Base-by-base conservation (phyloP, 1,140 invertebrate species). In the Caenorhabditis tropicalis region DNA sequence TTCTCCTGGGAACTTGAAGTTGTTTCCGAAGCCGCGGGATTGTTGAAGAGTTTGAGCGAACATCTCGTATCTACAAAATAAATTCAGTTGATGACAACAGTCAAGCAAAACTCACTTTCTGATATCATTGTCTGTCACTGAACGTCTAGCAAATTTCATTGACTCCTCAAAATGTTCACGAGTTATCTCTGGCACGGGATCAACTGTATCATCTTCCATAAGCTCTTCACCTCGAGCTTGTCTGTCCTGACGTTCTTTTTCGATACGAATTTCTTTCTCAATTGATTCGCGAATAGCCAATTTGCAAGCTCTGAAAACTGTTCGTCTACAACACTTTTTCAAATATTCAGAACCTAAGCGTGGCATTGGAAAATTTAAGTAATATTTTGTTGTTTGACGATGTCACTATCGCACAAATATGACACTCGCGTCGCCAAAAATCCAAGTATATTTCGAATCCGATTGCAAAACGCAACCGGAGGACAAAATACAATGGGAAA, bases 101-200 rank as follows among this genome's bases (percentile, higher is more conserved):
- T 74, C 7, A 27, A 7, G 29, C n/a, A 39, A 39, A 27, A 60
- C 84, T 74, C 33, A 85, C 84, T 74, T 85, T 79, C 80, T 82
- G 60, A 85, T 85, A 29, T 85, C 84, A 16, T 85, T 85, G 39
- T 85, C 84, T 5, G 84, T 60, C 9, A 85, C 84, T 21, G 84
- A 85, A 15, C 97, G 94, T 79, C 97, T 94, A 83, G 97, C 97
- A 93, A 95, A 98, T 92, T 96, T 96, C 97, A 99, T 99, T 0
- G 98, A 96, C 36, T 99, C 97, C 92, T 99, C 97, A 92, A 99
- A 99, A 92, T 99, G 97, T 87, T 95, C 95, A 88, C 95, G 93
- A 39, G 95, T 95, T 86, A 99, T 98, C 93, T 99, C 96, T 65
- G 97, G 97, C 83, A 99, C 97, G 60, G 96, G 97, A 94, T 99